A percentile compares a stretch with the other conserved stretches of the same genome.
These are phyloP conservation scores for Yponomeuta cagnagella DNA, from an alignment of 2,888 invertebrate species.

Conservation along the genomic window DNA sequence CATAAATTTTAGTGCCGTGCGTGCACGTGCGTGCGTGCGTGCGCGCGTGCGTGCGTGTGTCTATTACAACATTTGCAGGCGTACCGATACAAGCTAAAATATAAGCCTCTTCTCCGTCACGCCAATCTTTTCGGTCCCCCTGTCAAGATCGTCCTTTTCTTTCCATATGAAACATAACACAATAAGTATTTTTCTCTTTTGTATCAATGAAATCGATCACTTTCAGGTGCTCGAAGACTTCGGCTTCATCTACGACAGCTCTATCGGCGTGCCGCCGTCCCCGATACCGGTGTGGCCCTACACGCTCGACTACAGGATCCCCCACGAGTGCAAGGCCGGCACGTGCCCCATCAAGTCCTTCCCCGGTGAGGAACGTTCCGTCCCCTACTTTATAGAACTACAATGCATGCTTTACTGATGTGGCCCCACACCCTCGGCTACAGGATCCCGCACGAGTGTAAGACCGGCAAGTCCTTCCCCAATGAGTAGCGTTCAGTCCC, in stretches of 20 bases:
- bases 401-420: not conserved
- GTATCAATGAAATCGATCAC: not conserved
- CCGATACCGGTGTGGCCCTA: constrained; percentile 94
- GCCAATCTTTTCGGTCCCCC: too few species aligned
- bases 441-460: constrained; percentile 82
- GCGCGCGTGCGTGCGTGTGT: too few species aligned
- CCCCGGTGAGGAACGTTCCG: constrained; percentile 76
- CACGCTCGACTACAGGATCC: constrained; percentile 93
- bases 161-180: too few species aligned
- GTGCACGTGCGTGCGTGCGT: too few species aligned
- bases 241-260: constrained; percentile 94
- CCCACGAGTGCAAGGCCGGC: constrained; percentile 94
- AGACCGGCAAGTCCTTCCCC: constrained; percentile 92
- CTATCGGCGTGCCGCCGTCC: constrained; percentile 88
- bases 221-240: constrained; percentile 91
- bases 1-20: too few species aligned
- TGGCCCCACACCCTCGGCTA: not conserved
- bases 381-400: not conserved
- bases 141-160: too few species aligned
- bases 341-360: constrained; percentile 94
- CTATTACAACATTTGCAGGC: too few species aligned
- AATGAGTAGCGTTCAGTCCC: constrained; percentile 63
- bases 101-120: too few species aligned
- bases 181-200: too few species aligned
- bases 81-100: too few species aligned